phyloP scores from a whole-genome alignment of 2,888 invertebrate species.

The Cerastoderma edule region DNA sequence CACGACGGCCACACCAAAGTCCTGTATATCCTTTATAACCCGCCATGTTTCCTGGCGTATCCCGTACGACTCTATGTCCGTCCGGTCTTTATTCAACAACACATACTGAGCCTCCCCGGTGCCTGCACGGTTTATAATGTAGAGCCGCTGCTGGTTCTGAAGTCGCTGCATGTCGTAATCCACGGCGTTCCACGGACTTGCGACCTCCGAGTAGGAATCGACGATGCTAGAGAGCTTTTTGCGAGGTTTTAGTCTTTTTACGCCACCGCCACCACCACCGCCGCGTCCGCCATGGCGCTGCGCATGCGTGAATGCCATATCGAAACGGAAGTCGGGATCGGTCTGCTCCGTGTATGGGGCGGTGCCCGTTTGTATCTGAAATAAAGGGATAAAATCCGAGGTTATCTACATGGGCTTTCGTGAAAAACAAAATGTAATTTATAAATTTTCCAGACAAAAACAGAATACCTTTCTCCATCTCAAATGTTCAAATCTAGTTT shows the following conservation, averaged over 20 bases:
- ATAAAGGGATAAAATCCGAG: too few species aligned
- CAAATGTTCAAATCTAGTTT: too few species aligned
- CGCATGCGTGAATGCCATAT: slow-evolving; percentile 20
- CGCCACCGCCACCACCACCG: too few species aligned
- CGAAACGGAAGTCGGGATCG: neutral
- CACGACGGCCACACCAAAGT: slow-evolving; percentile 73
- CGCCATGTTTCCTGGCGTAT: slow-evolving; percentile 71
- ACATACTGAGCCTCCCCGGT: slow-evolving; percentile 74
- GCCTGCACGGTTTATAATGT: slow-evolving; percentile 72
- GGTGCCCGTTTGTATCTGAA: neutral
- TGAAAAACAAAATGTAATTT: too few species aligned
- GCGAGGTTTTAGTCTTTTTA: slow-evolving; percentile 11
- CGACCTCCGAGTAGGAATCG: slow-evolving; percentile 19
- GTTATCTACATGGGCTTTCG: too few species aligned
- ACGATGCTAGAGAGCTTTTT: slow-evolving; percentile 14
- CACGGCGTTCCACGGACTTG: slow-evolving; percentile 22
- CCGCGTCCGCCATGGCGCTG: slow-evolving; percentile 21
- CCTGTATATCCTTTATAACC: slow-evolving; percentile 63
- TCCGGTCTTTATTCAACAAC: slow-evolving; percentile 62
- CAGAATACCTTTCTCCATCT: too few species aligned
- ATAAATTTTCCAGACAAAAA: too few species aligned
- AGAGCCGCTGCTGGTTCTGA: slow-evolving; percentile 68
- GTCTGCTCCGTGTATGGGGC: neutral
- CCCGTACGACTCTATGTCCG: slow-evolving; percentile 65
- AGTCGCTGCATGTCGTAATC: slow-evolving; percentile 39